A percentile compares a stretch with the other conserved stretches of the same genome.
Evolutionary conservation across 2,888 invertebrate species (phyloP).

Genomic region (Scaptomyza reducta): DNA sequence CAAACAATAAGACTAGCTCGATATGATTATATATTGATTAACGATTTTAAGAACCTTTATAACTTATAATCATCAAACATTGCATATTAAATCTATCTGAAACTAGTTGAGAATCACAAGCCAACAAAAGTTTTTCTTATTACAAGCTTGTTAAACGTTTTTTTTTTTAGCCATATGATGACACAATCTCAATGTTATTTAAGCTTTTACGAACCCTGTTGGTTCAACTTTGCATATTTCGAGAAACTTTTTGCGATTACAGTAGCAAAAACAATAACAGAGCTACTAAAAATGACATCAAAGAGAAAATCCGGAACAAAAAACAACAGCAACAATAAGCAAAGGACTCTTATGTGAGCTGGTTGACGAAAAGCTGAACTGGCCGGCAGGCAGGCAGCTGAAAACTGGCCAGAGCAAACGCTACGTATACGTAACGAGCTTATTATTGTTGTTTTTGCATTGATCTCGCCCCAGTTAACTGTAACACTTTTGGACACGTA

Average conservation of each 20-base stretch:
- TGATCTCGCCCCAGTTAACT: neutral
- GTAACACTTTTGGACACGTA: neutral
- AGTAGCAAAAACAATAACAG: constrained; percentile 7
- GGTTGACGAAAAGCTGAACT: constrained; percentile 54
- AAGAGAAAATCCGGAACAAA: constrained; percentile 26
- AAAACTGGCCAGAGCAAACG: constrained; percentile 17
- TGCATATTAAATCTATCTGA: neutral
- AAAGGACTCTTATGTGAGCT: constrained; percentile 11
- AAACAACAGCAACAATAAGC: constrained; percentile 12
- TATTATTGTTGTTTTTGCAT: constrained; percentile 16
- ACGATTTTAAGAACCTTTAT: too few species aligned
- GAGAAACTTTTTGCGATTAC: constrained; percentile 21
- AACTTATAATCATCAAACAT: too few species aligned
- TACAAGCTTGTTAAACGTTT: neutral
- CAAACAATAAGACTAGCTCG: too few species aligned
- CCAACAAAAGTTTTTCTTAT: neutral
- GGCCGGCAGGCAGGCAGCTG: constrained; percentile 7
- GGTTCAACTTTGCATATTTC: constrained; percentile 1
- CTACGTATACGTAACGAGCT: constrained; percentile 52
- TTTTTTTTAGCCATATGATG: neutral
- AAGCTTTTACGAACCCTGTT: constrained; percentile 1
- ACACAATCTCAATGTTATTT: too few species aligned
- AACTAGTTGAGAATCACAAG: neutral
- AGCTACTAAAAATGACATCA: constrained; percentile 42
- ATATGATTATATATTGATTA: too few species aligned